Conservation (phyloP, 1,140 invertebrate species). For the Cataglyphis hispanica region DNA sequence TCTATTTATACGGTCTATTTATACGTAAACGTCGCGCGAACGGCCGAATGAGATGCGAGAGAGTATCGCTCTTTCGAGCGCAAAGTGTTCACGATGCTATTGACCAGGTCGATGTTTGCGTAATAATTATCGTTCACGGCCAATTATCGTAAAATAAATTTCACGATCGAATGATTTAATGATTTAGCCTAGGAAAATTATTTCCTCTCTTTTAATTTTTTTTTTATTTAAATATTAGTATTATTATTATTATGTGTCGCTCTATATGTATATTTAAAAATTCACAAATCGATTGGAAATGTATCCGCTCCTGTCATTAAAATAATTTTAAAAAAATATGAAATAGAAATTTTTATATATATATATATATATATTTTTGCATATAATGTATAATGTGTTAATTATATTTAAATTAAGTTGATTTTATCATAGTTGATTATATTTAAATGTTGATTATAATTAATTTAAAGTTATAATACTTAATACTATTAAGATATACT, state of each 20-base stretch:
- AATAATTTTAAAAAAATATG: not conserved
- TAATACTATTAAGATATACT: not conserved
- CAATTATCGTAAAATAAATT: not conserved
- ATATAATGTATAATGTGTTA: too few species aligned
- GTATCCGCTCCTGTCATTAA: not conserved
- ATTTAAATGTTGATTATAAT: not conserved
- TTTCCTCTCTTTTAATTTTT: too few species aligned
- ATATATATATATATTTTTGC: too few species aligned
- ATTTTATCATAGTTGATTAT: too few species aligned
- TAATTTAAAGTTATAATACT: not conserved
- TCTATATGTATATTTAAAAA: not conserved
- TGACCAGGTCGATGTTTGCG: slow-evolving; percentile 18
- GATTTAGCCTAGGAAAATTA: too few species aligned
- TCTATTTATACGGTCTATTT: slow-evolving; percentile 71
- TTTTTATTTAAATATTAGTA: too few species aligned
- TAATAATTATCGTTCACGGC: not conserved
- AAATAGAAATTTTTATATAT: too few species aligned
- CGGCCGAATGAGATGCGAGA: slow-evolving; percentile 6
- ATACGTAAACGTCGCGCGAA: slow-evolving; percentile 62
- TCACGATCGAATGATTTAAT: not conserved
- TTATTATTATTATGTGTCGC: too few species aligned
- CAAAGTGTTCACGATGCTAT: slow-evolving; percentile 48
- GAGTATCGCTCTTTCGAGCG: slow-evolving; percentile 29
- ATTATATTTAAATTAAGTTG: too few species aligned
- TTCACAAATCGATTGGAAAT: not conserved